phyloP scores from a whole-genome alignment of 2,797 vertebrate genomes.

The Rallus crepitans region DNA sequence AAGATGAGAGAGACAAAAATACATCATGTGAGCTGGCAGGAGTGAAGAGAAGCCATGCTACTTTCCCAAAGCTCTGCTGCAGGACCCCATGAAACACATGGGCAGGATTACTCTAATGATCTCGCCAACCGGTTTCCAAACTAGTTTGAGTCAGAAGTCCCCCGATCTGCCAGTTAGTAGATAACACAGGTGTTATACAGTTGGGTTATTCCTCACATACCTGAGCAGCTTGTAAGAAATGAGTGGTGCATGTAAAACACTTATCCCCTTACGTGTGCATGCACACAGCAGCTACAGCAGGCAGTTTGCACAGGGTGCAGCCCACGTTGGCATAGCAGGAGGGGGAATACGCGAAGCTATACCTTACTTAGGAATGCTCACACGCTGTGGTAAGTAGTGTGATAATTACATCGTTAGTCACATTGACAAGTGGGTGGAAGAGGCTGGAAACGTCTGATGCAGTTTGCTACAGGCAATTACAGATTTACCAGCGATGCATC shows the following conservation, averaged over 20 bases:
- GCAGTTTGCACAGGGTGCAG: background rate
- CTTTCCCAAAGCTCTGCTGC: background rate
- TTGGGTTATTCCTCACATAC: background rate
- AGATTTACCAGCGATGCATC: slow-evolving; percentile 18
- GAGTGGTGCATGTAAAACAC: background rate
- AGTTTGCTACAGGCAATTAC: slow-evolving; percentile 40
- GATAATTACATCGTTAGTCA: slow-evolving; percentile 59
- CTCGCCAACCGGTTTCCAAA: background rate
- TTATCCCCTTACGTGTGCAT: fast-evolving
- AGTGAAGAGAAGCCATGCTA: fast-evolving
- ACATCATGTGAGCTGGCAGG: background rate
- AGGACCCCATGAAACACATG: fast-evolving
- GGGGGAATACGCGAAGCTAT: background rate
- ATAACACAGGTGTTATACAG: background rate
- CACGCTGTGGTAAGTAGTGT: background rate
- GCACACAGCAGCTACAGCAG: background rate
- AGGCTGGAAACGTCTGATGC: slow-evolving; percentile 17
- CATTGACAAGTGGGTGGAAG: slow-evolving; percentile 52
- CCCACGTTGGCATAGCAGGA: background rate
- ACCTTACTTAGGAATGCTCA: slow-evolving; percentile 14
- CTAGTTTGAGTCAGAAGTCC: background rate
- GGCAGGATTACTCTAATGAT: background rate
- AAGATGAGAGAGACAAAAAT: background rate
- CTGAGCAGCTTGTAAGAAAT: background rate
- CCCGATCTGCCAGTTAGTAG: background rate